Percentiles rank a stretch among this genome's conserved stretches.
Evolutionary conservation across 2,113 vertebrate genomes (phyloP).

Genomic region (Salvelinus fontinalis): DNA sequence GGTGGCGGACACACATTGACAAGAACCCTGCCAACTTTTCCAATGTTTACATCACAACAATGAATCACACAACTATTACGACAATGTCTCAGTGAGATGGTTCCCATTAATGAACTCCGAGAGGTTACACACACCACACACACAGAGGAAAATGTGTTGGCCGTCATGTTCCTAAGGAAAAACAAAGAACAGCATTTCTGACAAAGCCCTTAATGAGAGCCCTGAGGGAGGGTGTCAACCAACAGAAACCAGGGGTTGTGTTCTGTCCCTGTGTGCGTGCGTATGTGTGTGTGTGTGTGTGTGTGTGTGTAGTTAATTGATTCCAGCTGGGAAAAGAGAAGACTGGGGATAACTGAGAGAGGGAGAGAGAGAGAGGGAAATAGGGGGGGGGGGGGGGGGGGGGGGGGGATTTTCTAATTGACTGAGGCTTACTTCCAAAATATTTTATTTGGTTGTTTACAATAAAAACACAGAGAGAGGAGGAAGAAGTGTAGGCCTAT

Average conservation of each 20-base stretch:
- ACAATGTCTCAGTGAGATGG: neutral
- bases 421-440: conserved; percentile 9
- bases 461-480: neutral
- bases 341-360: conserved; percentile 17
- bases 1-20: neutral
- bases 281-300: conserved; percentile 11
- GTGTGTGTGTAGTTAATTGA: conserved; percentile 48
- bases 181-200: conserved; percentile 41
- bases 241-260: conserved; percentile 50
- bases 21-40: neutral
- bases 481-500: neutral
- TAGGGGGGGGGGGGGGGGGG: neutral
- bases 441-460: neutral
- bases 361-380: neutral
- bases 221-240: conserved; percentile 62
- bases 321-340: conserved; percentile 54
- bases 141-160: neutral
- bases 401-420: neutral
- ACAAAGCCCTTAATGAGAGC: conserved; percentile 54
- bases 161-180: conserved; percentile 23
- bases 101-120: neutral
- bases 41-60: neutral
- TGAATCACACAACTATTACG: neutral
- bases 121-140: neutral
- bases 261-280: neutral